These are phyloP conservation scores for Sipha flava DNA, from an alignment of 1,140 invertebrate species.

Conservation along the genomic window DNA sequence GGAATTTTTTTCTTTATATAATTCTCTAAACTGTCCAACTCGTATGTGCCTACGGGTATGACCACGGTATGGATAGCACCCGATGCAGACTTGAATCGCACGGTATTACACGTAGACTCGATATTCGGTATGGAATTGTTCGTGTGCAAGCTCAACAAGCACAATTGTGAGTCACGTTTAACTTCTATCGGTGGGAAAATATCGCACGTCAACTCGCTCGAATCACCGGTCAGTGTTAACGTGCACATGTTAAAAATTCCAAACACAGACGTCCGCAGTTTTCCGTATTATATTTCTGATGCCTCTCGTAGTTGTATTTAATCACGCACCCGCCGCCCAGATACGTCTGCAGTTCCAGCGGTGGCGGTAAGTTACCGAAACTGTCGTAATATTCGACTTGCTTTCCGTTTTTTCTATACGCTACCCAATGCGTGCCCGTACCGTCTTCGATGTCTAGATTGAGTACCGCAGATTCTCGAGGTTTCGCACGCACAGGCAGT, in stretches of 20 bases:
- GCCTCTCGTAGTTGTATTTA: slow-evolving; percentile 37
- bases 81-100: not conserved
- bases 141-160: too few species aligned
- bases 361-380: slow-evolving; percentile 40
- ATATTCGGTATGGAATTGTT: slow-evolving; percentile 20
- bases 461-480: slow-evolving; percentile 39
- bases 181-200: too few species aligned
- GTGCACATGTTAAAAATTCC: too few species aligned
- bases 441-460: slow-evolving; percentile 40
- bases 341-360: slow-evolving; percentile 38
- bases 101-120: not conserved
- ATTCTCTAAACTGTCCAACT: not conserved
- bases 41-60: not conserved
- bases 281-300: slow-evolving; percentile 37
- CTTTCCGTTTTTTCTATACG: slow-evolving; percentile 39
- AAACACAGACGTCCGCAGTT: slow-evolving; percentile 38
- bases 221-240: too few species aligned
- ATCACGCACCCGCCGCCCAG: slow-evolving; percentile 32
- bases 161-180: slow-evolving; percentile 34
- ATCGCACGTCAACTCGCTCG: too few species aligned
- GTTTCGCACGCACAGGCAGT: slow-evolving; percentile 29
- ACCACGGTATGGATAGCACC: not conserved
- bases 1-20: too few species aligned
- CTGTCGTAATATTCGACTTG: slow-evolving; percentile 40
- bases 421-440: too few species aligned